Evolutionary conservation across 1,140 invertebrate genomes (phyloP), one percentile per base, ranked within the genome.

Genomic region (Zaprionus kolodkinae): DNA sequence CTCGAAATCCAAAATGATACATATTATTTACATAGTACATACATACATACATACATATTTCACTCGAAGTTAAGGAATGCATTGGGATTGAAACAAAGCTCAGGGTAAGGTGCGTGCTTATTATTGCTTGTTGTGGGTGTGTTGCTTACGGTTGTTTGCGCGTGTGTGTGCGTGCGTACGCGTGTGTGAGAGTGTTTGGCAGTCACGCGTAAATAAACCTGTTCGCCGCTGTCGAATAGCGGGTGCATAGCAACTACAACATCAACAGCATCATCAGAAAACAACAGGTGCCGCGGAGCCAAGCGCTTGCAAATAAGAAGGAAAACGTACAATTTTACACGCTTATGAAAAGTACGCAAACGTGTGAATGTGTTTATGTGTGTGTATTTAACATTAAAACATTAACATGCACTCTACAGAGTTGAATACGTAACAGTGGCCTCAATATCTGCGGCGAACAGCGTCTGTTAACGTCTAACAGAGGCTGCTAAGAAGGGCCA

Each of bases 121-220:
- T 30, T 30, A 30, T 30, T 30, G 27, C 27, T 30, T 30, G 27
- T 45, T 45, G 40, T 40, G 21, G 21, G 13, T 10, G 21, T 27
- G 5, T 57, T 72, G 45, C 40, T 43, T 43, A 15, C 40, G 40
- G 40, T 43, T 43, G 40, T 43, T 45, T 45, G 40, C 40, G 45
- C 15, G 17, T 50, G 45, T 11, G 5, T 55, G 38, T 61, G 17
- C 45, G 27, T 62, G 45, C 54, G 36, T 50, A 13, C 12, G 35
- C 50, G 33, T 15, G 59, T 61, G 30, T 56, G 21, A 13, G 38
- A 54, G 50, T 25, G 45, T 45, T 69, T 72, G 52, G 38, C 75
- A 73, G 71, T 68, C 59, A 69, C 71, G 75, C 64, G 64, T 77
- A 68, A 77, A 68, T 13, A 64, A 77, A 68, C 75, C 71, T 67